These are phyloP conservation scores for Chloroceryle amazona DNA, from an alignment of 2,797 vertebrate species.

Conservation along the genomic window DNA sequence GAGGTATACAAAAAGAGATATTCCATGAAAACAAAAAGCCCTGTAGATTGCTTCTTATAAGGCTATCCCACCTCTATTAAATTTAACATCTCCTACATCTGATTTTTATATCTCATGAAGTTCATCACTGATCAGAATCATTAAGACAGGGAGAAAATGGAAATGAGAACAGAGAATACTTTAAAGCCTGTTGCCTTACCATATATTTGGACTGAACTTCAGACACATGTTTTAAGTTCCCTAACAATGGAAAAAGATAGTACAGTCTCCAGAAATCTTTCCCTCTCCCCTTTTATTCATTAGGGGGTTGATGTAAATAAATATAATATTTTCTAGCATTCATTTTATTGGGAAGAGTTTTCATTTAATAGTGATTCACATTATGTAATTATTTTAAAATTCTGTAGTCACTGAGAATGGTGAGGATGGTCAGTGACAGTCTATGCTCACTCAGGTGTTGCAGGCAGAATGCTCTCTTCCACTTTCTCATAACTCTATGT, in stretches of 20 bases:
- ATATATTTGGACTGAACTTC: background rate
- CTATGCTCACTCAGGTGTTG: background rate
- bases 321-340: background rate
- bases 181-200: background rate
- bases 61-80: background rate
- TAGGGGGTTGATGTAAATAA: background rate
- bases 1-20: background rate
- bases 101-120: background rate
- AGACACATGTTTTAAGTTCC: background rate
- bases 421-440: background rate
- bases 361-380: background rate
- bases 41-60: background rate
- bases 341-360: background rate
- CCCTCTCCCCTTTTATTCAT: rapidly evolving
- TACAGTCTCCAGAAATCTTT: background rate
- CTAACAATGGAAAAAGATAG: background rate
- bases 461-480: background rate
- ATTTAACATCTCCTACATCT: background rate
- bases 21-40: background rate
- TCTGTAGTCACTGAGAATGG: background rate
- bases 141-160: background rate
- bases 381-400: background rate
- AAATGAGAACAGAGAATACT: background rate
- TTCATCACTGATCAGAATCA: background rate
- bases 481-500: background rate